Evolutionary conservation across 1,140 invertebrate genomes (phyloP), one percentile per base, ranked within the genome.

Genomic region (Araneus ventricosus): DNA sequence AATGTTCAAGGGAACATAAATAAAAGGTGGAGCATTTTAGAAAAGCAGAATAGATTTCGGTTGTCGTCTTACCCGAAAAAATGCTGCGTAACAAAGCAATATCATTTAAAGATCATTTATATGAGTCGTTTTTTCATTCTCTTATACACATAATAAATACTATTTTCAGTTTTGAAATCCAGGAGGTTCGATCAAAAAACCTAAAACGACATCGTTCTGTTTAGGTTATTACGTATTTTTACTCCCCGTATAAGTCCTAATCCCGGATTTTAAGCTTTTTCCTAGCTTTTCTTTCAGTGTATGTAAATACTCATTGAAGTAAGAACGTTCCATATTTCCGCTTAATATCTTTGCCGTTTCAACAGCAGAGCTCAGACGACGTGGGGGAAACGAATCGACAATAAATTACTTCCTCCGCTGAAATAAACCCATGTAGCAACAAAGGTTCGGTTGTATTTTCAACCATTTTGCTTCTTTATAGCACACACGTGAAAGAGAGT

Each of bases 401-500:
- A 87, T 87, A 87, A 87, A 87, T 87, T 87, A 87, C 45, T 63
- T 87, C 27, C 30, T 39, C 39, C 57, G 14, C 85, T 24, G 59
- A 63, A 63, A 87, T 87, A 87, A 87, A 87, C 85, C 45, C 27
- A 63, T 87, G 85, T 87, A 61, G n/a, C 85, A 87, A 87, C 85
- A 87, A 63, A 37, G 85, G 59, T 27, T 63, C 24, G 57, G 52
- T 87, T 63, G 85, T 87, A 63, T 87, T 63, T 24, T n/a, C 8
- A 41, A 52, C 30, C 70, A 37, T 75, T 84, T 84, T 63, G 27
- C 57, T 30, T 39, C 85, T 87, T 63, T 63, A 63, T 87, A 39
- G 52, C 61, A 61, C 27, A 34, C 45, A 27, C 37, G 8, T 27
- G 24, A 61, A 34, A 61, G 59, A 87, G 85, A 87, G 52, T 61